Evolutionary conservation across 2,888 invertebrate species (phyloP).

Genomic region (Augiades crinisus): DNA sequence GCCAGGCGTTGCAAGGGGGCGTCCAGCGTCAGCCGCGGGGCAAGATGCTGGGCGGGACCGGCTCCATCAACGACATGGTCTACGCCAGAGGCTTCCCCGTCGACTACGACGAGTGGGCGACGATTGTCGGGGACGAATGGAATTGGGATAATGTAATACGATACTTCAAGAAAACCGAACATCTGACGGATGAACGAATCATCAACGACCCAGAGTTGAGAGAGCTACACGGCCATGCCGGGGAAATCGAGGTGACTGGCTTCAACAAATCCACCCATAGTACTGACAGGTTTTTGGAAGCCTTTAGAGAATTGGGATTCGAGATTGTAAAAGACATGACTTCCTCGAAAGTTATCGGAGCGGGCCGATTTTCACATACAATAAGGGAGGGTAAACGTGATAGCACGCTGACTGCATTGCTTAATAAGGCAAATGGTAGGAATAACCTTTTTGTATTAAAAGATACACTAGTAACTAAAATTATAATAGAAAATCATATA

Average conservation of each 20-base stretch:
- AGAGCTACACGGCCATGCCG: constrained; percentile 49
- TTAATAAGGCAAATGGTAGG: constrained; percentile 41
- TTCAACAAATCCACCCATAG: constrained; percentile 36
- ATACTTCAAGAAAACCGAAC: constrained; percentile 64
- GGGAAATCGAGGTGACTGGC: constrained; percentile 62
- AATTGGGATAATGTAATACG: constrained; percentile 55
- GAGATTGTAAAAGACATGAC: constrained; percentile 63
- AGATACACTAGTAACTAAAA: constrained; percentile 49
- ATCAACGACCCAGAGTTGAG: constrained; percentile 47
- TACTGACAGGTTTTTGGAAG: constrained; percentile 48
- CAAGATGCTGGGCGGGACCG: constrained; percentile 62
- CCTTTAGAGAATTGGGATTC: constrained; percentile 56
- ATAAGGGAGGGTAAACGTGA: constrained; percentile 52
- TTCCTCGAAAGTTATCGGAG: constrained; percentile 53
- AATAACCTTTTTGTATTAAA: constrained; percentile 52
- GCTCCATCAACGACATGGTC: constrained; percentile 66
- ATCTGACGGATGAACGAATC: constrained; percentile 56
- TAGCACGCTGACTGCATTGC: constrained; percentile 55
- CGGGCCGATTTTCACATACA: constrained; percentile 63
- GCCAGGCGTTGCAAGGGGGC: constrained; percentile 52
- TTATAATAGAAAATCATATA: constrained; percentile 46
- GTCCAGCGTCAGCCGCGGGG: constrained; percentile 59
- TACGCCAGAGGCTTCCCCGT: constrained; percentile 61
- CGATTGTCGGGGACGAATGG: constrained; percentile 49
- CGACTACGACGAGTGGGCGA: constrained; percentile 65